Percentiles rank a stretch among this genome's conserved stretches.
Conservation (phyloP, 2,113 vertebrate species). For the Otocyon megalotis region DNA sequence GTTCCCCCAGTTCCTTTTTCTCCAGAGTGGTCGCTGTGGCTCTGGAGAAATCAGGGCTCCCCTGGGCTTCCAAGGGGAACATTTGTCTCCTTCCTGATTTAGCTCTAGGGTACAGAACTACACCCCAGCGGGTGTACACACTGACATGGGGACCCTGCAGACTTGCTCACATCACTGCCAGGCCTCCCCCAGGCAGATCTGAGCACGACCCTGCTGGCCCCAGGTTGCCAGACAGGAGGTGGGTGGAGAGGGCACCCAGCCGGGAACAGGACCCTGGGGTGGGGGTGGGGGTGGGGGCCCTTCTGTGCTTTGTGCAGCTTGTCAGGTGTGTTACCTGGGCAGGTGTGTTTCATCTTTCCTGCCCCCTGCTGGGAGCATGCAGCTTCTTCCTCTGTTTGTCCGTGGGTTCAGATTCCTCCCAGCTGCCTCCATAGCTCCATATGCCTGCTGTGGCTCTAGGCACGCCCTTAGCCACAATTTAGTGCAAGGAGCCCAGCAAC, state of each 20-base stretch:
- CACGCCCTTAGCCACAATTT: rapidly evolving
- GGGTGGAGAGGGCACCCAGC: rapidly evolving
- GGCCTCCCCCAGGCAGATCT: background rate
- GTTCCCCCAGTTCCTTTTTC: background rate
- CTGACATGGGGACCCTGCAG: background rate
- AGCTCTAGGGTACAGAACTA: slow-evolving; percentile 57
- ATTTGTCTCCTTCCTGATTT: slow-evolving; percentile 8
- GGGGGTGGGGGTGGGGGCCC: too few relatives aligned
- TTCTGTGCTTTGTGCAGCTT: rapidly evolving
- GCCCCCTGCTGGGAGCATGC: rapidly evolving
- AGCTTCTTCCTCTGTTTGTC: too few relatives aligned
- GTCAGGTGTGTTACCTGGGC: background rate
- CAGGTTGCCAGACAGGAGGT: too few relatives aligned
- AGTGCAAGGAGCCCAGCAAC: background rate
- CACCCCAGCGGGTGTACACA: background rate
- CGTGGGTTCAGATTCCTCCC: rapidly evolving
- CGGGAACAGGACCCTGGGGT: too few relatives aligned
- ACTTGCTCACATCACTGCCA: background rate
- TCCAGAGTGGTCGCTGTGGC: background rate
- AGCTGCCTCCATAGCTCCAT: rapidly evolving
- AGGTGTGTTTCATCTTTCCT: background rate
- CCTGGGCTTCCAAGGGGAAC: background rate
- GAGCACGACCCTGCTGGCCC: background rate
- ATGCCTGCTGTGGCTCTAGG: rapidly evolving
- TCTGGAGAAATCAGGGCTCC: background rate